Evolutionary conservation across 2,113 vertebrate species (phyloP).

Genomic region (Sakesphorus luctuosus): DNA sequence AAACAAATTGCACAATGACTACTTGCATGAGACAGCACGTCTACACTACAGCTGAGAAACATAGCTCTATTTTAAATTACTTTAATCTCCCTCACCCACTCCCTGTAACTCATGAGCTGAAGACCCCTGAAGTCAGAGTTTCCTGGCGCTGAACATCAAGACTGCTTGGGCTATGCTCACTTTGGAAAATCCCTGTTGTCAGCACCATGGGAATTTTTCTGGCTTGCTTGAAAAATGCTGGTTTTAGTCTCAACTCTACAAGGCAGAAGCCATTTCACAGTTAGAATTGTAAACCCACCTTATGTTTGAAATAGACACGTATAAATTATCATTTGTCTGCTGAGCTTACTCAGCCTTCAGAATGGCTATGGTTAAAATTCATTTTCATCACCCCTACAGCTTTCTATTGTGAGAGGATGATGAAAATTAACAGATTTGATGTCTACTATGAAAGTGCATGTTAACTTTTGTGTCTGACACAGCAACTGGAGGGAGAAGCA

Average conservation of each 20-base stretch:
- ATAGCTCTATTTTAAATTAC: conserved; percentile 15
- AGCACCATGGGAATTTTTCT: conserved; percentile 1
- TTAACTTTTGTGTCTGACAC: conserved; percentile 31
- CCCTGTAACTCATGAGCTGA: not conserved
- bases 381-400: conserved; percentile 8
- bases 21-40: not conserved
- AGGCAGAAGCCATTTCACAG: not conserved
- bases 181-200: conserved; percentile 52
- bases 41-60: not conserved
- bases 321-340: not conserved
- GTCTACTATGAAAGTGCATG: not conserved
- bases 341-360: not conserved
- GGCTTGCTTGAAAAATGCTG: not conserved
- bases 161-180: not conserved
- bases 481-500: conserved; percentile 11
- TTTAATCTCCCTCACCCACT: conserved; percentile 37
- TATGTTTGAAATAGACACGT: not conserved
- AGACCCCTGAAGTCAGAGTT: conserved; percentile 60
- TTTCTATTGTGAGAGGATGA: not conserved
- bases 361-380: not conserved
- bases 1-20: not conserved
- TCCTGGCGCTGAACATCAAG: conserved; percentile 35
- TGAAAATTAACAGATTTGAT: conserved; percentile 27
- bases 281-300: not conserved
- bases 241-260: not conserved